Evolutionary conservation across 2,113 vertebrate species (phyloP), one percentile per base, ranked within the genome.

Genomic region (Hippocampus guttulatus): DNA sequence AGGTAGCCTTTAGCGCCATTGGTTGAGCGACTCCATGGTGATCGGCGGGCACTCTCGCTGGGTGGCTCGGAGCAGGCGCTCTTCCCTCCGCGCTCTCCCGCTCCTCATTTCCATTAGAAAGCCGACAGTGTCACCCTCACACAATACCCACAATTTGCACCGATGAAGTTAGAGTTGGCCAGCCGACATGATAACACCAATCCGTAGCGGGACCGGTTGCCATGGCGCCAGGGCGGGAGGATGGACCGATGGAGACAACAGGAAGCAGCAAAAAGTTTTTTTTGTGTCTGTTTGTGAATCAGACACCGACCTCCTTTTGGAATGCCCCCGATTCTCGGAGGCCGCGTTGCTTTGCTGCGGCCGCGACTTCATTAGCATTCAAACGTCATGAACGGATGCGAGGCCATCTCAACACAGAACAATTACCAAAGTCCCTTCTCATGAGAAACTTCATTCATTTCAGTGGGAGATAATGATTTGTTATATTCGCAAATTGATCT

Each of bases 61-160:
- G 91, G 92, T 92, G 92, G 91, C 10, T 64, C 75, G 63, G 75
- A 80, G 85, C 40, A 78, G 91, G 91, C 91, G 86, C 21, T n/a
- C 52, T n/a, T 55, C 52, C 73, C 88, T 77, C 14, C 80, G 71
- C 83, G 77, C 89, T 85, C 91, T 91, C 87, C 43, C 82, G 85
- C 90, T 87, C 83, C 88, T 91, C 87, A 92, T 93, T 92, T 91
- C 78, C 91, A 92, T 93, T 87, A 92, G 86, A 93, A 93, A 91
- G 90, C 74, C 61, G 27, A 27, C 76, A 67, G 76, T 78, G 83
- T 78, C 82, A 80, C 75, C 69, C 75, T n/a, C 82, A 55, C 83
- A 91, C 90, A 91, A 87, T 91, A 90, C 85, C 79, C 85, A 85
- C 90, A 92, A 92, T 91, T 92, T 93, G 89, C 68, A 71, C 89